phyloP scores from a whole-genome alignment of 2,888 invertebrate species.

The Dromius quadrimaculatus region DNA sequence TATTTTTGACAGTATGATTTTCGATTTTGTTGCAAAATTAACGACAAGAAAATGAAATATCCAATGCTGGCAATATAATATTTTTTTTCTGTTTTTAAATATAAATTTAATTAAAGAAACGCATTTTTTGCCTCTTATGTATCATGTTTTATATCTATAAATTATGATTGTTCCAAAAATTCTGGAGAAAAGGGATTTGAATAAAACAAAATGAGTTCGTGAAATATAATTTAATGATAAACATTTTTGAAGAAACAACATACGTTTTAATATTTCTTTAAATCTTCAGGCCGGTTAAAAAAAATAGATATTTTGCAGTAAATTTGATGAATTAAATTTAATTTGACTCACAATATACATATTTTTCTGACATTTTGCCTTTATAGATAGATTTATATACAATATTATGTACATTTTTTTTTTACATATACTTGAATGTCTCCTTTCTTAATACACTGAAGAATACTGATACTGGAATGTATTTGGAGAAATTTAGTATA shows the following conservation, averaged over 20 bases:
- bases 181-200: no score
- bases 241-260: conserved; percentile 30
- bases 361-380: conserved; percentile 1
- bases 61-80: no score
- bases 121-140: no score
- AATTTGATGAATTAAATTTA: conserved; percentile 17
- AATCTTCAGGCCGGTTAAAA: conserved; percentile 17
- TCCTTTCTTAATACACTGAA: conserved; percentile 22
- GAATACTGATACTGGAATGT: conserved; percentile 51
- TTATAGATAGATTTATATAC: conserved; percentile 42
- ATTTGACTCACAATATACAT: conserved; percentile 36
- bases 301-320: conserved; percentile 6
- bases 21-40: no score
- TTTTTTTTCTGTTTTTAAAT: no score
- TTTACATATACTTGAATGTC: conserved; percentile 31
- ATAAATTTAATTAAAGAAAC: no score
- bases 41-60: no score
- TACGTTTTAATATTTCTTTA: conserved; percentile 11
- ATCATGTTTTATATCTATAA: no score
- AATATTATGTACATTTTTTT: conserved; percentile 42
- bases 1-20: no score
- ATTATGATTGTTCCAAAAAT: no score
- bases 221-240: conserved; percentile 49
- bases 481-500: conserved; percentile 29
- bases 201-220: conserved; percentile 25